These are phyloP conservation scores for Myopa testacea DNA, from an alignment of 2,888 invertebrate species.

Conservation along the genomic window DNA sequence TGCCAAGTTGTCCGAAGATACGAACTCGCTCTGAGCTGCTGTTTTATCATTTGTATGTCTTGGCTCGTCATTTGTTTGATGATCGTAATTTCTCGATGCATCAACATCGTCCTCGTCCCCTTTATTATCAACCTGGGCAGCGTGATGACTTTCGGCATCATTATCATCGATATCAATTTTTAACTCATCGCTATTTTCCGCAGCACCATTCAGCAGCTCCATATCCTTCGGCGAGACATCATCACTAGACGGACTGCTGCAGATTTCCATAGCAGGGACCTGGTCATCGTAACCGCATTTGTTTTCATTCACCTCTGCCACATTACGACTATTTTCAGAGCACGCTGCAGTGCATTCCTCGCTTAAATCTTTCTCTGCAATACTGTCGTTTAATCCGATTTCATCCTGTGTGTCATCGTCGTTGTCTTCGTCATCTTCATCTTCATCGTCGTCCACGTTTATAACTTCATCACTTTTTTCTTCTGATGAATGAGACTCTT, in stretches of 20 bases:
- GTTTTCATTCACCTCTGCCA: too few species aligned
- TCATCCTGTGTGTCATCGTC: constrained; percentile 13
- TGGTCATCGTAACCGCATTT: not conserved
- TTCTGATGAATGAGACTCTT: not conserved
- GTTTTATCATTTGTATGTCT: not conserved
- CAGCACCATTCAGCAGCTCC: constrained; percentile 5
- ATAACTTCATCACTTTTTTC: constrained; percentile 40
- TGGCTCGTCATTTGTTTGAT: not conserved
- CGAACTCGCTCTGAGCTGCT: not conserved
- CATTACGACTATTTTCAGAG: not conserved
- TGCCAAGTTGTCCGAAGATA: not conserved
- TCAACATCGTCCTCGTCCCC: not conserved
- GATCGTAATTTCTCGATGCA: not conserved
- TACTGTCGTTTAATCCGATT: not conserved
- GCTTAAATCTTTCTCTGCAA: not conserved
- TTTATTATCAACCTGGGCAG: not conserved
- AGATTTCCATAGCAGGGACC: constrained; percentile 21
- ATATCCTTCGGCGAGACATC: constrained; percentile 3
- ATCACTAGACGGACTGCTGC: constrained; percentile 25
- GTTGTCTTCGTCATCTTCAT: constrained; percentile 37
- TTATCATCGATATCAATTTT: constrained; percentile 14
- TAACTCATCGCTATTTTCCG: constrained; percentile 16
- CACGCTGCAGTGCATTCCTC: not conserved
- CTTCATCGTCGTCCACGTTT: constrained; percentile 42
- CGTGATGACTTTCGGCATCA: constrained; percentile 16